These are phyloP conservation scores for Sebastes schlegelii DNA, from an alignment of 2,113 vertebrate genomes.

Conservation along the genomic window DNA sequence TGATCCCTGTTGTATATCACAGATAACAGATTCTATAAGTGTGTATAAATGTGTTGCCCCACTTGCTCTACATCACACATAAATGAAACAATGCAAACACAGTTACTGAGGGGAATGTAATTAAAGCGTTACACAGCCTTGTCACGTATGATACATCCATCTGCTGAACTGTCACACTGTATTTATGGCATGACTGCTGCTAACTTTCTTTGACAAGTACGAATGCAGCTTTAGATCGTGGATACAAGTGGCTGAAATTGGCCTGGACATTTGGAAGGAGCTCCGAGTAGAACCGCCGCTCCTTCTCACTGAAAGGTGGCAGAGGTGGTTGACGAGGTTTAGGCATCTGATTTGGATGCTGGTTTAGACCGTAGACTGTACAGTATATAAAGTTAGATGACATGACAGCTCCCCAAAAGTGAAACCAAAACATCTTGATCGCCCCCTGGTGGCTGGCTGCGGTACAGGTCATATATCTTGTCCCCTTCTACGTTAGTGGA, in stretches of 20 bases:
- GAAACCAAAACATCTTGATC: too few relatives aligned
- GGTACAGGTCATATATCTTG: too few relatives aligned
- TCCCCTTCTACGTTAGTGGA: too few relatives aligned
- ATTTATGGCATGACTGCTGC: background rate
- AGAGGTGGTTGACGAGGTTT: background rate
- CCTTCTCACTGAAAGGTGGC: background rate
- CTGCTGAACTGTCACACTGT: too few relatives aligned
- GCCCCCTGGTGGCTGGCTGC: too few relatives aligned
- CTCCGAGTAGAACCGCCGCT: background rate
- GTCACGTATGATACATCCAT: too few relatives aligned
- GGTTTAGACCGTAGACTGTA: background rate
- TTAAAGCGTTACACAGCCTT: too few relatives aligned
- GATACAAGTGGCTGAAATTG: background rate
- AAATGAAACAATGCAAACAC: slow-evolving; percentile 21
- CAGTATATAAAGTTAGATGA: too few relatives aligned
- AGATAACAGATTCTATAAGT: background rate
- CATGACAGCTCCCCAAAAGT: too few relatives aligned
- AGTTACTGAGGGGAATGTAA: background rate
- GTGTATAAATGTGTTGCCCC: background rate
- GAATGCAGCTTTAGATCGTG: slow-evolving; percentile 14
- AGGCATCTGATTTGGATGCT: background rate
- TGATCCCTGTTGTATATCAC: background rate
- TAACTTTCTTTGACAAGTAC: background rate
- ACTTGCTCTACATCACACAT: background rate
- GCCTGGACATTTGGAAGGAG: background rate